phyloP scores from a whole-genome alignment of 2,888 invertebrate species.

The Acleris holmiana region DNA sequence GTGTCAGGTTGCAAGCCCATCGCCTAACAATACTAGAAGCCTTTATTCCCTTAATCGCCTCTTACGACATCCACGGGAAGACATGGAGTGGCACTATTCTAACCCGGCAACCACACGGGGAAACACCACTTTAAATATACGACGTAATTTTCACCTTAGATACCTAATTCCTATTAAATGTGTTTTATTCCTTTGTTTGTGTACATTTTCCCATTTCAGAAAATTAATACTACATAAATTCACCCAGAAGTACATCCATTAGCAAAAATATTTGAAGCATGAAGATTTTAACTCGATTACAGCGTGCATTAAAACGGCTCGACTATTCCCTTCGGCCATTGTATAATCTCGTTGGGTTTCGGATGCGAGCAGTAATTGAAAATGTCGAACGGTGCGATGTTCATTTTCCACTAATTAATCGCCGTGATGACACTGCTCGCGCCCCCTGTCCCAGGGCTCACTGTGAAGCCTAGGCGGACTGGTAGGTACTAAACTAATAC shows the following conservation, averaged over 20 bases:
- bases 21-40: too few species aligned
- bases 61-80: too few species aligned
- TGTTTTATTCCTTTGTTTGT: not conserved
- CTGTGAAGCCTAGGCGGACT: constrained; percentile 46
- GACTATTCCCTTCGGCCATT: constrained; percentile 64
- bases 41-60: too few species aligned
- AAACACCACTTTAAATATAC: too few species aligned
- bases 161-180: not conserved
- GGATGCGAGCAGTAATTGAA: constrained; percentile 76
- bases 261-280: constrained; percentile 48
- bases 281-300: constrained; percentile 66
- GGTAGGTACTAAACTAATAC: constrained; percentile 31
- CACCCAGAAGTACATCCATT: constrained; percentile 26
- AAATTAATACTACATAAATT: not conserved
- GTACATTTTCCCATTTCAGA: not conserved
- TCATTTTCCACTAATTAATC: constrained; percentile 84
- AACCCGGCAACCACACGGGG: too few species aligned
- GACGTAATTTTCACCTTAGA: too few species aligned
- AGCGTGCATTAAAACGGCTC: constrained; percentile 57
- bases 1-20: too few species aligned
- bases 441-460: constrained; percentile 49
- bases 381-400: constrained; percentile 76
- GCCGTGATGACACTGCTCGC: constrained; percentile 73
- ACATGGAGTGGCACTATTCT: too few species aligned
- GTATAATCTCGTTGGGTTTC: constrained; percentile 68